Evolutionary conservation across 2,797 vertebrate species (phyloP), one percentile per base, ranked within the genome.

Genomic region (Gambelia wislizenii): DNA sequence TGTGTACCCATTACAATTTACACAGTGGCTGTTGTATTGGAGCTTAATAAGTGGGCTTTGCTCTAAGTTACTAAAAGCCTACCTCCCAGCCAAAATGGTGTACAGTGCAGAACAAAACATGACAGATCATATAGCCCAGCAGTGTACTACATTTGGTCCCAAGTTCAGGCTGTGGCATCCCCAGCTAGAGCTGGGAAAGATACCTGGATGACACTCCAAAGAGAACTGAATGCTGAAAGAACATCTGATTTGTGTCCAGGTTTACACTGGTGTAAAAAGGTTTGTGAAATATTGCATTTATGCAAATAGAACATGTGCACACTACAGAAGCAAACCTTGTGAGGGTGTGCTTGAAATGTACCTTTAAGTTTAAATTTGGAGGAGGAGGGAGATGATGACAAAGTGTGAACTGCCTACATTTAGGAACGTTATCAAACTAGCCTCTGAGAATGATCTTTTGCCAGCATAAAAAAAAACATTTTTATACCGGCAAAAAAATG

Each of bases 11-110:
- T 20, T 81, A 64, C 4, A 1, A 52, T 76, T 82, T 76, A 67
- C 36, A 49, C 56, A 42, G 44, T 18, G 44, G 16, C 30, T 64
- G 42, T 36, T n/a, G 36, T 56, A 59, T 12, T 42, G 27, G 10
- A 47, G 47, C 47, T 67, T 69, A 70, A 85, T 85, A 12, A 67
- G 30, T 70, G 14, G 70, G 14, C 47, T 89, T 89, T 70, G 67
- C 54, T 87, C n/a, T 61, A 82, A 74, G 69, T 30, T 80, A 13
- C 47, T 64, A 88, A 64, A 75, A 49, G 20, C 33, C 25, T 52
- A 52, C 8, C 6, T 83, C 72, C 42, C 30, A 42, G 12, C 27
- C 22, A 69, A 84, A 86, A 69, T 8, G 25, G 18, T n/a, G 3
- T 54, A 27, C 18, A n/a, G n/a, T n/a, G n/a, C 44, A 56, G 13